phyloP scores from a whole-genome alignment of 1,140 invertebrate genomes.

The Brachionus calyciflorus region DNA sequence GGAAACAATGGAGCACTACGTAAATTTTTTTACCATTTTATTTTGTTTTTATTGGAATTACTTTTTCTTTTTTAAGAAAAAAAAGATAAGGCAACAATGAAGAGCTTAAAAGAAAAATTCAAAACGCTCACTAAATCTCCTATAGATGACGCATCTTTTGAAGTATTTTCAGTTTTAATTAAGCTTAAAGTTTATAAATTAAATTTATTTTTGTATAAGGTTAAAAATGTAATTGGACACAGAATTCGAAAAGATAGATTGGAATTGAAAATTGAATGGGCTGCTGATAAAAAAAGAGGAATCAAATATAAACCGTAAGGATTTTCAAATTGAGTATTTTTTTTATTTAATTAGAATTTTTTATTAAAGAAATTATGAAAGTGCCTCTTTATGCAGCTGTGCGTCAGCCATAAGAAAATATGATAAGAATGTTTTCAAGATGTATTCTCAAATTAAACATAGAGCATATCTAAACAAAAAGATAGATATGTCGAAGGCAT shows the following conservation, averaged over 20 bases:
- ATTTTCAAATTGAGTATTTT: background rate
- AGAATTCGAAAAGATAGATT: background rate
- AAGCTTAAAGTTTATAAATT: constrained; percentile 19
- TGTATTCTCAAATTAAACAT: background rate
- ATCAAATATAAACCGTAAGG: constrained; percentile 12
- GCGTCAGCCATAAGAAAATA: constrained; percentile 6
- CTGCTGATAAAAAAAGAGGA: background rate
- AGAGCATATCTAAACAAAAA: constrained; percentile 7
- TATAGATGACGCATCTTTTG: constrained; percentile 9
- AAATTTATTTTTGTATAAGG: background rate
- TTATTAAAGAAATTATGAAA: constrained; percentile 17
- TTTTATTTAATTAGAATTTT: background rate
- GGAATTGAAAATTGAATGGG: constrained; percentile 13
- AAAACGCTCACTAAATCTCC: background rate
- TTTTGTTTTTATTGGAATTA: no score
- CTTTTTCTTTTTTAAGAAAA: constrained; percentile 11
- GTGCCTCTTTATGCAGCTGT: background rate
- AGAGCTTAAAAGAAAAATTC: background rate
- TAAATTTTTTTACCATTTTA: no score
- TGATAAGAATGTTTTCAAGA: background rate
- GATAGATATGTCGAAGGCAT: background rate
- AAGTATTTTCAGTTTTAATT: background rate
- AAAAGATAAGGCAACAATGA: background rate
- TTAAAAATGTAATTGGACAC: background rate
- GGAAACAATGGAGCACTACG: no score